These are phyloP conservation scores for Tenthredo livida DNA, from an alignment of 2,888 invertebrate species.

Conservation along the genomic window DNA sequence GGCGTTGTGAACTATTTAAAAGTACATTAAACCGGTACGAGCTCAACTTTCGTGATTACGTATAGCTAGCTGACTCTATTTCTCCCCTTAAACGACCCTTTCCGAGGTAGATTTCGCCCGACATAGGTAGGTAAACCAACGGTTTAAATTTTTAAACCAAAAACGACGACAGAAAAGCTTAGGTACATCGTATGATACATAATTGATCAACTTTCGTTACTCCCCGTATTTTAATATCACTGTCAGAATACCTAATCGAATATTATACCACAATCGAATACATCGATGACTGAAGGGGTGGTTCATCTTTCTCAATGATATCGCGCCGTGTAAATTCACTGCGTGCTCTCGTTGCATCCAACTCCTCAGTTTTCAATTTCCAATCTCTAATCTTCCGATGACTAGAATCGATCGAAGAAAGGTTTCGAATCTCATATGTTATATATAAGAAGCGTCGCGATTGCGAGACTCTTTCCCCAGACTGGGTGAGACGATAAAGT, in stretches of 20 bases:
- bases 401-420: background rate
- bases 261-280: background rate
- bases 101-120: background rate
- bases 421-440: background rate
- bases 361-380: background rate
- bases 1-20: constrained; percentile 34
- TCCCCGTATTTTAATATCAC: background rate
- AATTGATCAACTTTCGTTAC: background rate
- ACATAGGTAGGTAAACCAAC: background rate
- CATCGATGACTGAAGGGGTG: background rate
- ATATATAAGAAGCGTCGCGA: background rate
- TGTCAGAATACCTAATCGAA: background rate
- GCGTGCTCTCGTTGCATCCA: background rate
- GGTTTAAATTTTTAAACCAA: background rate
- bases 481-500: constrained; percentile 4
- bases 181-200: background rate
- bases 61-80: constrained; percentile 2
- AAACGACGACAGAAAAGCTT: background rate
- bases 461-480: background rate
- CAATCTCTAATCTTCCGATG: background rate
- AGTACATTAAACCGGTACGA: constrained; percentile 25
- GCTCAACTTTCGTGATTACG: constrained; percentile 19
- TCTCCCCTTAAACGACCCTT: background rate
- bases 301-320: background rate
- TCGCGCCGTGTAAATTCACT: background rate